phyloP scores from a whole-genome alignment of 2,888 invertebrate genomes.

The Oligia strigilis region DNA sequence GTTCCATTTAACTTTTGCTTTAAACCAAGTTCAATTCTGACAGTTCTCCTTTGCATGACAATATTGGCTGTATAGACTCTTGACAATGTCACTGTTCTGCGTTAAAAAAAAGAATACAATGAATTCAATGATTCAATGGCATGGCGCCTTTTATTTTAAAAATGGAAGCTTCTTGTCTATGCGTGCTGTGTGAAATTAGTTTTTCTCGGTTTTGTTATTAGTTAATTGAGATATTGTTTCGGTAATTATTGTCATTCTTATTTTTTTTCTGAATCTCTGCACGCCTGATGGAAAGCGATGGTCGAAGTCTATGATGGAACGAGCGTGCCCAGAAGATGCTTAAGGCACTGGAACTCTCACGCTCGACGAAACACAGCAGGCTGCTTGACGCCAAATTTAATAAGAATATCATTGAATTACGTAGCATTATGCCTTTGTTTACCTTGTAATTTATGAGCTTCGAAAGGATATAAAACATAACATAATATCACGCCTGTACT shows the following conservation, averaged over 20 bases:
- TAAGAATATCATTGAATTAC: not conserved
- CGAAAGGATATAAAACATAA: not conserved
- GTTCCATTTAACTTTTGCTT: constrained; percentile 32
- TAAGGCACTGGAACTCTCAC: no score
- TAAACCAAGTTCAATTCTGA: constrained; percentile 42
- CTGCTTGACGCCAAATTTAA: no score
- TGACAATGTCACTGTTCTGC: constrained; percentile 25
- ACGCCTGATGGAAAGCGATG: no score
- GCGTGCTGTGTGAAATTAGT: constrained; percentile 39
- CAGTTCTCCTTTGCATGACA: constrained; percentile 31
- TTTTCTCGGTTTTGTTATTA: constrained; percentile 41
- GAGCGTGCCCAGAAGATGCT: no score
- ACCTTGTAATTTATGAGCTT: not conserved
- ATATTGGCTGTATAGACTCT: constrained; percentile 12
- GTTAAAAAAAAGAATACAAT: constrained; percentile 36
- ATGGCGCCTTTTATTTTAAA: constrained; percentile 14
- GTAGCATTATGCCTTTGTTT: constrained; percentile 2
- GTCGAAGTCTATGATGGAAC: no score
- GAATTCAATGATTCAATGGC: constrained; percentile 1
- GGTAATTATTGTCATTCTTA: constrained; percentile 20
- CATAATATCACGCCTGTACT: not conserved
- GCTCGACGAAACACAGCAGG: no score
- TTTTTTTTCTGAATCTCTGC: no score
- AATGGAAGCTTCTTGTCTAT: constrained; percentile 22
- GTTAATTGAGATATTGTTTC: constrained; percentile 49